A percentile compares a stretch with the other conserved stretches of the same genome.
Conservation (phyloP, 2,888 invertebrate species). For the Schizaphis graminum region DNA sequence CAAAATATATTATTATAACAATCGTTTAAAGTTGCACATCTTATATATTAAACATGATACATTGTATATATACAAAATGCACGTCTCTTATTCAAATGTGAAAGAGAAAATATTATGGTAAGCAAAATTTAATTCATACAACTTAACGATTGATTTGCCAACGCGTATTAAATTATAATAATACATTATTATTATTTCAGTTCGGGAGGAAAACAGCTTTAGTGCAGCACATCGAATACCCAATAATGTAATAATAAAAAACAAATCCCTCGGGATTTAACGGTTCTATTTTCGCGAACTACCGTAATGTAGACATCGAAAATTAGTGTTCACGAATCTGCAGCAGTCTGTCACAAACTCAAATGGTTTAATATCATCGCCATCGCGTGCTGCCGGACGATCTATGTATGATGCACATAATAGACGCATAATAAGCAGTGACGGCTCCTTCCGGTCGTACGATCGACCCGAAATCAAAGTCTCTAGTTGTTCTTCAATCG, state of each 20-base stretch:
- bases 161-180: background rate
- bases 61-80: background rate
- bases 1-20: background rate
- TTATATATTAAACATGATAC: background rate
- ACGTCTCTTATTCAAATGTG: background rate
- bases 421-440: background rate
- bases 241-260: too few relatives aligned
- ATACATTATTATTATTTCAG: background rate
- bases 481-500: background rate
- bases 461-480: background rate
- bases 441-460: background rate
- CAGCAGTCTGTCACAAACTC: background rate
- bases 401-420: background rate
- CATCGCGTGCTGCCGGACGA: background rate
- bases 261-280: background rate
- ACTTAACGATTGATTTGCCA: background rate
- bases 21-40: background rate
- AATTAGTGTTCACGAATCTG: background rate
- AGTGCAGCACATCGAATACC: too few relatives aligned
- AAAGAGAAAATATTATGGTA: background rate
- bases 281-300: background rate
- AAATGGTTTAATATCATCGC: background rate
- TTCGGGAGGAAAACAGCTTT: background rate
- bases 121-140: background rate
- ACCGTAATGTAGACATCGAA: background rate